phyloP scores from a whole-genome alignment of 2,113 vertebrate species.

The Varanus komodoensis region DNA sequence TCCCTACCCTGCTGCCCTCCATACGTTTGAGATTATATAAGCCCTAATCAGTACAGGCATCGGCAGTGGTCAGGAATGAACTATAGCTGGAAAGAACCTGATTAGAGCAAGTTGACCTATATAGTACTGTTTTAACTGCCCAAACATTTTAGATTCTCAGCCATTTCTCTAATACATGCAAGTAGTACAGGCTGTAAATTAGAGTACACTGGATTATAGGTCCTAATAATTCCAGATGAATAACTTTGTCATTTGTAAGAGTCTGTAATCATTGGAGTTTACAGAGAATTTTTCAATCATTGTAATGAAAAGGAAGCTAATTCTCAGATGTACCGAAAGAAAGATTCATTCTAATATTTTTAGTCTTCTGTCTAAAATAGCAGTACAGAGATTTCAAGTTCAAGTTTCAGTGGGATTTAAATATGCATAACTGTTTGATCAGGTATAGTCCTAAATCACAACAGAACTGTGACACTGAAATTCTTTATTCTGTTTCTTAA shows the following conservation, averaged over 20 bases:
- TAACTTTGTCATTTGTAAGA: neutral
- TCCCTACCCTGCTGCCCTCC: no score
- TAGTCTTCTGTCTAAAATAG: neutral
- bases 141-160: neutral
- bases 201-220: neutral
- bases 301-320: neutral
- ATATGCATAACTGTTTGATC: neutral
- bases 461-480: neutral
- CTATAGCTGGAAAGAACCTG: no score
- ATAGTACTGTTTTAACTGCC: neutral
- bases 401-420: neutral
- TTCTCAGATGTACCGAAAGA: neutral
- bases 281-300: neutral
- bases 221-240: slow-evolving; percentile 17
- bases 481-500: neutral
- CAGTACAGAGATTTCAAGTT: neutral
- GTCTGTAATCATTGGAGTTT: neutral
- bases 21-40: no score
- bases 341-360: slow-evolving; percentile 2
- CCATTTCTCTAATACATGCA: neutral
- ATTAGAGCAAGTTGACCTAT: neutral
- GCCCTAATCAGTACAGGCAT: no score
- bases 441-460: neutral
- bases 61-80: no score
- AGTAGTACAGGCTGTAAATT: rapidly evolving